Evolutionary conservation across 2,797 vertebrate species (phyloP), one percentile per base, ranked within the genome.

Genomic region (Chaetophractus vellerosus): DNA sequence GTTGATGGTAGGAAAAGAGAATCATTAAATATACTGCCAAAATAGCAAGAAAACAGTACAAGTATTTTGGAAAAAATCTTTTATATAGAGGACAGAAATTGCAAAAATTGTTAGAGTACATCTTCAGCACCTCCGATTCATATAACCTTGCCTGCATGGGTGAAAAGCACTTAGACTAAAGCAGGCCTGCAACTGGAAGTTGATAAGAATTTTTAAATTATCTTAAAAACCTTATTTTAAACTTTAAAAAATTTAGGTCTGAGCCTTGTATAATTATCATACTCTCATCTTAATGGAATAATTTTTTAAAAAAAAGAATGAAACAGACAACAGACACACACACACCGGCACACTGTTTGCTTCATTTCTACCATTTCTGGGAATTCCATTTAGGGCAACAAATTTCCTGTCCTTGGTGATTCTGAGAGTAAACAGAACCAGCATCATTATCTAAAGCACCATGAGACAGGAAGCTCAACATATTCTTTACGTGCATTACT

Each of bases 171-270:
- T 66, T 90, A 52, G 55, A 72, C 14, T 72, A 66, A 80, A 75
- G 52, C 18, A 87, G 18, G n/a, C 31, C 12, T 57, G 24, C 41
- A 74, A 52, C 19, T 79, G 52, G n/a, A 95, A 48, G 8, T 57
- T 75, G 45, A 1, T 45, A 87, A 66, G 52, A 87, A 88, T 80
- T 93, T 87, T 50, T 45, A 79, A 83, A 84, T 90, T 94, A 84
- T 33, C 5, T 88, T 80, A 48, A 31, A 76, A 59, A 90, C 33
- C 76, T 31, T 7, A 55, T 92, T 95, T 36, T 48, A 38, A 88
- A 87, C 72, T 88, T 45, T 50, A 57, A 28, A 18, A 83, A 88
- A 61, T 68, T 80, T 36, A 91, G 19, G 0, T 24, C 50, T 74
- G 28, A 81, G 36, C 5, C 55, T 87, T 85, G 31, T 79, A 45